Conservation (phyloP, 2,888 invertebrate species). For the Anticlea derivata region DNA sequence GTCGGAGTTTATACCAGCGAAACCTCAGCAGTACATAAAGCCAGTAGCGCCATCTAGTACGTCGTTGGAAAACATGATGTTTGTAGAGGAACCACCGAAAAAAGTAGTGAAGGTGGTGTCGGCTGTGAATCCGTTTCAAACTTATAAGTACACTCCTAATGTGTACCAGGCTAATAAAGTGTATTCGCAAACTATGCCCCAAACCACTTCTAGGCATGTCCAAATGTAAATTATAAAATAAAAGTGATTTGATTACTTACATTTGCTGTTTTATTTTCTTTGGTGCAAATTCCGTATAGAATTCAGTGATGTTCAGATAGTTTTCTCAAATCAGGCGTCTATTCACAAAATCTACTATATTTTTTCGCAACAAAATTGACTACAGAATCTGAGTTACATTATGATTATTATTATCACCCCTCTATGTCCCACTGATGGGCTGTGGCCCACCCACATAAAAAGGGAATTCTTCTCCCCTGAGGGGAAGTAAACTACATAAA, state of each 20-base stretch:
- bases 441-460: too few species aligned
- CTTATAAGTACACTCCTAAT: conserved; percentile 58
- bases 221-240: conserved; percentile 28
- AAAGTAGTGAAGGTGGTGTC: conserved; percentile 69
- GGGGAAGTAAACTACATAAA: too few species aligned
- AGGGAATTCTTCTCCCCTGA: too few species aligned
- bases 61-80: conserved; percentile 59
- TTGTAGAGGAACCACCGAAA: conserved; percentile 63
- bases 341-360: too few species aligned
- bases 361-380: too few species aligned
- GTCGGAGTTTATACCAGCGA: conserved; percentile 38
- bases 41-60: conserved; percentile 42
- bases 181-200: conserved; percentile 26
- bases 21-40: conserved; percentile 31
- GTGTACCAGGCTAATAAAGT: conserved; percentile 32
- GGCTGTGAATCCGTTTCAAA: conserved; percentile 61
- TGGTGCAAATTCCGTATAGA: too few species aligned
- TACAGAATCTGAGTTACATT: too few species aligned
- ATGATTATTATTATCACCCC: too few species aligned
- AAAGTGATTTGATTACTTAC: not conserved
- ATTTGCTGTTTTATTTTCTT: not conserved
- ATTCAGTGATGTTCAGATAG: too few species aligned
- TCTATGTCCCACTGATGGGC: too few species aligned
- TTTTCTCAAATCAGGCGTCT: too few species aligned
- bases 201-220: conserved; percentile 34